Evolutionary conservation across 2,888 invertebrate genomes (phyloP), one percentile per base, ranked within the genome.

Genomic region (Teleiodes luculella): DNA sequence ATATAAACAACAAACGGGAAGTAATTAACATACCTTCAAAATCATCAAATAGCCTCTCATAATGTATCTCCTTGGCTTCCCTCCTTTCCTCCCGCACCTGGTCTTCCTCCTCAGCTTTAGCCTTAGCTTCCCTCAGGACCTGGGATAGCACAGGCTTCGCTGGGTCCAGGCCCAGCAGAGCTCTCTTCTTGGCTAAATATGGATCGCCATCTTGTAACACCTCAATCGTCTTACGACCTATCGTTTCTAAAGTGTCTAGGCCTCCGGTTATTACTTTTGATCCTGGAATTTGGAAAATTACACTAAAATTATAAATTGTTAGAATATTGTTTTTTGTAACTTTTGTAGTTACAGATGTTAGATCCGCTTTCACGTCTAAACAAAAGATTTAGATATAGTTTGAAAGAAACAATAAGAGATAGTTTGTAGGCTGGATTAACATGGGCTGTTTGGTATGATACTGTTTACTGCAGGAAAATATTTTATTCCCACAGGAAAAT

Each of bases 141-240:
- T 87, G 84, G 0, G 94, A 94, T 30, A 94, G 76, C 13, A 92
- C 92, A 0, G 93, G 92, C 64, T 92, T 93, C 31, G 93, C 91
- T 1, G 81, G 57, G 3, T 84, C 92, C 5, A 92, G 80, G 49
- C 91, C 91, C 3, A 95, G 86, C 67, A 95, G 90, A 0, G 94
- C 93, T 36, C 94, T 83, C 71, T 95, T 95, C 68, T 95, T 95
- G 64, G 94, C 95, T 13, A 97, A 81, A 0, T 97, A 95, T 0
- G 97, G 97, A 80, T 98, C 97, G 28, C 97, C 97, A 56, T 98
- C 97, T 76, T 97, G 97, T 1, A 98, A 83, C 0, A 96, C 96
- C 73, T 96, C 95, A 94, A 97, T 97, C 0, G 98, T 98, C 78
- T 97, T 97, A 78, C 97, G 97, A 6, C 98, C 98, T 61, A 98